phyloP scores from a whole-genome alignment of 2,888 invertebrate species.

The Leptogaster cylindrica region DNA sequence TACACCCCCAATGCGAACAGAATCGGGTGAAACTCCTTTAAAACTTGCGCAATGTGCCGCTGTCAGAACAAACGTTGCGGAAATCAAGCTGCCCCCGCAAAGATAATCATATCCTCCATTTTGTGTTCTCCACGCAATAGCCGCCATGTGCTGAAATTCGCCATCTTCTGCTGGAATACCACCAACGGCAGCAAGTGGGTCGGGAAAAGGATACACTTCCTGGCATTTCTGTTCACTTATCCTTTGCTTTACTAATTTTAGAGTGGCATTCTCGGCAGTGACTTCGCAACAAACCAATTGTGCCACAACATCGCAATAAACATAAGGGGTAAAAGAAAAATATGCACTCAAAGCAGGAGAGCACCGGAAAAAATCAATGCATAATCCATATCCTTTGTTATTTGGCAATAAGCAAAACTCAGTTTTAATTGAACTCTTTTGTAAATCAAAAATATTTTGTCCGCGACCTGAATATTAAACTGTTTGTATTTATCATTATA shows the following conservation, averaged over 20 bases:
- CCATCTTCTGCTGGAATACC: neutral
- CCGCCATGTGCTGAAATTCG: neutral
- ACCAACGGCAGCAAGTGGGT: neutral
- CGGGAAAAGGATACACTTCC: neutral
- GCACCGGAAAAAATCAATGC: too few relatives aligned
- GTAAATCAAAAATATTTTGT: too few relatives aligned
- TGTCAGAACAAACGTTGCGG: neutral
- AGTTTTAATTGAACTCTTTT: too few relatives aligned
- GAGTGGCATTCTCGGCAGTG: neutral
- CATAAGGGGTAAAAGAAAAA: too few relatives aligned
- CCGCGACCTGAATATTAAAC: too few relatives aligned
- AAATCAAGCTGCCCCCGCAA: neutral
- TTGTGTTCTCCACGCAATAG: neutral
- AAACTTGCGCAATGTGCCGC: neutral
- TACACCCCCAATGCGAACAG: constrained; percentile 43
- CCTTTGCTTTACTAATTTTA: neutral
- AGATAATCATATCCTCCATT: constrained; percentile 48
- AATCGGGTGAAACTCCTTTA: neutral
- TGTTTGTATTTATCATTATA: too few relatives aligned
- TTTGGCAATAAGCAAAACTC: too few relatives aligned
- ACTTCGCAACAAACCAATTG: neutral
- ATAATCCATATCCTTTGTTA: too few relatives aligned
- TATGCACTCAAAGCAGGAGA: too few relatives aligned
- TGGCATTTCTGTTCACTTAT: neutral
- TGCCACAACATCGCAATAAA: neutral